Evolutionary conservation across 2,888 invertebrate genomes (phyloP).

Genomic region (Pollenia angustigena): DNA sequence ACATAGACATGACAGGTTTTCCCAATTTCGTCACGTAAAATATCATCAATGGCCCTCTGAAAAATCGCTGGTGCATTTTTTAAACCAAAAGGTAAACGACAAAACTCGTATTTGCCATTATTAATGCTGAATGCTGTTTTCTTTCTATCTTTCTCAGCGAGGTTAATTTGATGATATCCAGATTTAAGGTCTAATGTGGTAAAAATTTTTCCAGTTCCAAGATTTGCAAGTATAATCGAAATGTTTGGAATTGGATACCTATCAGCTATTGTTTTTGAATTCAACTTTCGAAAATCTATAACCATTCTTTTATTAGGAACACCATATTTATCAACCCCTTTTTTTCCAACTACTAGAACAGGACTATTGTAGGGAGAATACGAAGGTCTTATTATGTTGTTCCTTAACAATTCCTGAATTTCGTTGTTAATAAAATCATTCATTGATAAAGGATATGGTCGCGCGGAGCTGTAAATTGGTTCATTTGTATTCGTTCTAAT

Average conservation of each 20-base stretch:
- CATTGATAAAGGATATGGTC: constrained; percentile 41
- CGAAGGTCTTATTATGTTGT: constrained; percentile 3
- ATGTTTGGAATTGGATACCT: not conserved
- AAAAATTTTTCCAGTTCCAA: not conserved
- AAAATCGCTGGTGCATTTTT: constrained; percentile 6
- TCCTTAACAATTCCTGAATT: not conserved
- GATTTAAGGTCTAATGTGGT: not conserved
- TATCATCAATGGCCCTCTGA: not conserved
- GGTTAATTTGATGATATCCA: not conserved
- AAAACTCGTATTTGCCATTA: constrained; percentile 24
- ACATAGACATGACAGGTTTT: not conserved
- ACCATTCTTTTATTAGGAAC: not conserved
- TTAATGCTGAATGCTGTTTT: constrained; percentile 3
- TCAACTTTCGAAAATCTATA: too few relatives aligned
- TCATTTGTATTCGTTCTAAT: too few relatives aligned
- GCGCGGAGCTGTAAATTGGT: too few relatives aligned
- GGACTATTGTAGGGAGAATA: not conserved
- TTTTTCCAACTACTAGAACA: constrained; percentile 12
- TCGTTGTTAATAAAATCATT: constrained; percentile 24
- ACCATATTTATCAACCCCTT: too few relatives aligned
- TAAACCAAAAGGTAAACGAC: not conserved
- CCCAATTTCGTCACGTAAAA: not conserved
- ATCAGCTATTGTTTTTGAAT: not conserved
- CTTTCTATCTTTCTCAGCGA: not conserved
- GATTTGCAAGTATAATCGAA: not conserved